Percentiles rank a stretch among this genome's conserved stretches.
phyloP scores from a whole-genome alignment of 2,113 vertebrate species.

The Malurus alboscapulatus region DNA sequence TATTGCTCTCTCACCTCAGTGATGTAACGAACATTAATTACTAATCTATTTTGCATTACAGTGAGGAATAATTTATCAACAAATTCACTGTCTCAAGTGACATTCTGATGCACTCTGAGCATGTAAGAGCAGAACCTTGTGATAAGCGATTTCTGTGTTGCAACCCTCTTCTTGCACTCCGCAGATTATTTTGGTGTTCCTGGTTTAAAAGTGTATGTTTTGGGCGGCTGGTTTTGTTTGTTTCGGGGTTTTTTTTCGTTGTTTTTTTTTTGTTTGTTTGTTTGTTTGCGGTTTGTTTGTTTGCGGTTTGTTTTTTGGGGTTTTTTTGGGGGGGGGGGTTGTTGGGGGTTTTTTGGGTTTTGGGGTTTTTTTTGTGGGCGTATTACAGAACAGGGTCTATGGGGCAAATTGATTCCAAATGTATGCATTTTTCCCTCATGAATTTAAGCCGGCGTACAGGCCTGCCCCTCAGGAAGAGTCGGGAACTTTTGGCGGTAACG shows the following conservation, averaged over 20 bases:
- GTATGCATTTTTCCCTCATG: accelerated
- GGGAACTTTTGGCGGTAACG: accelerated
- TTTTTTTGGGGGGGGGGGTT: accelerated
- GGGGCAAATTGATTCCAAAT: not conserved
- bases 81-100: not conserved
- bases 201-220: not conserved
- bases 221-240: too few relatives aligned
- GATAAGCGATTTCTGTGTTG: not conserved
- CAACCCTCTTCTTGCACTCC: not conserved
- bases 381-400: not conserved
- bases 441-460: not conserved
- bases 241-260: too few relatives aligned
- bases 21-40: not conserved
- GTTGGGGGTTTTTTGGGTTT: too few relatives aligned
- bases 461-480: accelerated
- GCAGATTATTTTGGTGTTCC: not conserved
- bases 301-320: too few relatives aligned
- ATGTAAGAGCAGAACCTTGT: not conserved
- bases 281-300: too few relatives aligned
- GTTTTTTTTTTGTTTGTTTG: too few relatives aligned
- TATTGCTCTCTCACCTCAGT: not conserved
- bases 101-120: not conserved
- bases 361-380: accelerated
- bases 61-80: not conserved
- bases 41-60: not conserved